Conservation (phyloP, 1,140 invertebrate genomes). For the Pemphigus obesinymphae region DNA sequence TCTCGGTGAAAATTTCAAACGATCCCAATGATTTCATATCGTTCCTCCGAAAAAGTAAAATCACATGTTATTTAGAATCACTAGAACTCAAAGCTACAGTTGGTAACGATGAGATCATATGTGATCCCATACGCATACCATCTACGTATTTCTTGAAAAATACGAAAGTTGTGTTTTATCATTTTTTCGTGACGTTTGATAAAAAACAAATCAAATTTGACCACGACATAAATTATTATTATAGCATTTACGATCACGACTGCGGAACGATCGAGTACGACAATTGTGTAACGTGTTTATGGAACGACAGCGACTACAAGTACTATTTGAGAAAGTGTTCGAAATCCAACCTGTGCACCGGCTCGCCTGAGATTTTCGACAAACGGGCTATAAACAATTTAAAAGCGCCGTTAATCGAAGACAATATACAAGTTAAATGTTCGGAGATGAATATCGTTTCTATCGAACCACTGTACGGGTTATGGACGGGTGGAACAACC, state of each 20-base stretch:
- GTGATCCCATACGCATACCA: neutral
- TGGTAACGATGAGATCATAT: neutral
- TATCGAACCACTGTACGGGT: neutral
- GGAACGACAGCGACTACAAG: neutral
- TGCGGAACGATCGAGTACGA: neutral
- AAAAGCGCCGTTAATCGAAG: accelerated
- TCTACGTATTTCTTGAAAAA: too few species aligned
- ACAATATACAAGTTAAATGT: neutral
- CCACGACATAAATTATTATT: neutral
- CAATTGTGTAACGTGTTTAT: neutral
- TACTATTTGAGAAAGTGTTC: neutral
- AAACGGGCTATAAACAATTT: neutral
- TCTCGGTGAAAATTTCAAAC: neutral
- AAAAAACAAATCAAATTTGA: neutral
- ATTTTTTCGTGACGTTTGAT: neutral
- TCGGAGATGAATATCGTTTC: neutral
- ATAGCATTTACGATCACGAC: neutral
- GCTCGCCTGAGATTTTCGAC: neutral
- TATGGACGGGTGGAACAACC: too few species aligned
- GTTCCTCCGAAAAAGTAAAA: neutral
- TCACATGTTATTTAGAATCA: neutral
- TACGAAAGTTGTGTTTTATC: neutral
- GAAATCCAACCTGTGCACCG: neutral
- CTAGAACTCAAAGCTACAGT: neutral
- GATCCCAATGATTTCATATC: neutral